phyloP scores from a whole-genome alignment of 2,113 vertebrate genomes.

The Sturnus vulgaris region DNA sequence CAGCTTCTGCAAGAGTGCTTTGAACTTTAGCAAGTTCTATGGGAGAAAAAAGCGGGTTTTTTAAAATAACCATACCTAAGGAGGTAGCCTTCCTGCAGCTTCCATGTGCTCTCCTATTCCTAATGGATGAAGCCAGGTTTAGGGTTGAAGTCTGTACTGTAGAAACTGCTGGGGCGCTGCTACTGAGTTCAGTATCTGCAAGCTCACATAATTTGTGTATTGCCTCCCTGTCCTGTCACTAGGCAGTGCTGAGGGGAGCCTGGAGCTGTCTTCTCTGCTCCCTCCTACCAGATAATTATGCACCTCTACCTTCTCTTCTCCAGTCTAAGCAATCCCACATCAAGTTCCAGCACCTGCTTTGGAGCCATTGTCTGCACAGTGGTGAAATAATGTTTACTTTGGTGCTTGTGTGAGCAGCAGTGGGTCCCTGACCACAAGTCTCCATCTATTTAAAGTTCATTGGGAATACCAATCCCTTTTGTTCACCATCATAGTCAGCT shows the following conservation, averaged over 20 bases:
- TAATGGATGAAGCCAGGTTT: not conserved
- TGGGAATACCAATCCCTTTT: not conserved
- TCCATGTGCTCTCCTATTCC: not conserved
- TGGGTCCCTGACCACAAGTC: not conserved
- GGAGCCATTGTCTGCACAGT: accelerated
- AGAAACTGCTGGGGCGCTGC: not conserved
- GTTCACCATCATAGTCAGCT: not conserved
- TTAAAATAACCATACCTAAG: not conserved
- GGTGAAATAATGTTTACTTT: not conserved
- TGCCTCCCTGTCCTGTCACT: not conserved
- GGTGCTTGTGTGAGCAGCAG: not conserved
- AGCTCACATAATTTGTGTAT: not conserved
- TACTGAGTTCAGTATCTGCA: not conserved
- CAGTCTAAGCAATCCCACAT: not conserved
- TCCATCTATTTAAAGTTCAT: not conserved
- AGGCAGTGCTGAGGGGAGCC: not conserved
- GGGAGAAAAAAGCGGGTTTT: accelerated
- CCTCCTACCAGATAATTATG: not conserved
- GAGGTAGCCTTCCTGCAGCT: not conserved
- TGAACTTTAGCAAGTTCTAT: not conserved
- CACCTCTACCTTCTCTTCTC: not conserved
- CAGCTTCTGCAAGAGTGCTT: not conserved
- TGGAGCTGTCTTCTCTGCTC: not conserved
- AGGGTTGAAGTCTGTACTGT: not conserved
- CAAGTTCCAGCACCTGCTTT: not conserved